Evolutionary conservation across 2,113 vertebrate species (phyloP).

Genomic region (Dicrurus megarhynchus): DNA sequence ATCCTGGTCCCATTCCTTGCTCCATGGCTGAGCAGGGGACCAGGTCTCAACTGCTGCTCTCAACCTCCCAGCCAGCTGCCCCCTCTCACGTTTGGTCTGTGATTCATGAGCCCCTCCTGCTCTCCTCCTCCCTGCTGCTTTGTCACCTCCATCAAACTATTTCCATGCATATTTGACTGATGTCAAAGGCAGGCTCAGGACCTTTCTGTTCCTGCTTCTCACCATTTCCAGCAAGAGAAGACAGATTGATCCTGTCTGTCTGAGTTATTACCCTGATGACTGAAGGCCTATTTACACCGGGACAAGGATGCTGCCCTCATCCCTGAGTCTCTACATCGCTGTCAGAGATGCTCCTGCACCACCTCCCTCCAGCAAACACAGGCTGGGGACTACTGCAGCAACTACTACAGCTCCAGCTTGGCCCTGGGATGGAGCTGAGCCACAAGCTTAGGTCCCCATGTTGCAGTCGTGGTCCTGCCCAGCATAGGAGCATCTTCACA

Average conservation of each 20-base stretch:
- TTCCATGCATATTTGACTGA: not conserved
- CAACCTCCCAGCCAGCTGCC: not conserved
- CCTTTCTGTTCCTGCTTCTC: not conserved
- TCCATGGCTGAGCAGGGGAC: not conserved
- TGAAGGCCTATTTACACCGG: not conserved
- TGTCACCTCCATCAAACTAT: not conserved
- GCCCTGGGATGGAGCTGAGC: not conserved
- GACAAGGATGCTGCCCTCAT: not conserved
- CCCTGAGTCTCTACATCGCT: not conserved
- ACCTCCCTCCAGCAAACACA: not conserved
- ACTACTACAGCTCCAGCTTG: not conserved
- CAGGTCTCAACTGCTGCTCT: not conserved
- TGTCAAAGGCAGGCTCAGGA: not conserved
- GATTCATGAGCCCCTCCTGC: not conserved
- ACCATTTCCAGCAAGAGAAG: not conserved
- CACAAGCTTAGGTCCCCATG: not conserved
- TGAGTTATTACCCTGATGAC: not conserved
- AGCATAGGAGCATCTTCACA: not conserved
- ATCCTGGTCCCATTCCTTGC: not conserved
- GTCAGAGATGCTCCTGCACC: not conserved
- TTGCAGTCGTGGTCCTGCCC: accelerated
- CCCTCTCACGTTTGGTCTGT: not conserved
- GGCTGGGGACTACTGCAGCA: not conserved
- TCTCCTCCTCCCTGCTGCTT: not conserved
- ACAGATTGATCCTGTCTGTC: not conserved